Conservation (phyloP, 2,797 vertebrate genomes). For the Borostomias antarcticus region DNA sequence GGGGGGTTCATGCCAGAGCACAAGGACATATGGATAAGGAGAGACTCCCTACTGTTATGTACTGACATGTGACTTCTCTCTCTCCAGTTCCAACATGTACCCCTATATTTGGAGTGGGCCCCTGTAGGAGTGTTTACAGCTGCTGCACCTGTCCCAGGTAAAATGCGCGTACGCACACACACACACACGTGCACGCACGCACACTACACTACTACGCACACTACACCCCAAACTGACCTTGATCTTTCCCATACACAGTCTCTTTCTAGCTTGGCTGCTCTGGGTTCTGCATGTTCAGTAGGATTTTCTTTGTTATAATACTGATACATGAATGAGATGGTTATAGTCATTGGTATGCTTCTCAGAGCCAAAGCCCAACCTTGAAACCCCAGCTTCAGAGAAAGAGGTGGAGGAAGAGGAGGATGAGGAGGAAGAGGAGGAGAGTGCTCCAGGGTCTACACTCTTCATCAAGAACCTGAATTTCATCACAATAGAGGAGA, state of each 20-base stretch:
- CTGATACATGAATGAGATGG: background rate
- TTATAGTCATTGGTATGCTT: background rate
- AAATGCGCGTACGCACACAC: too few species aligned
- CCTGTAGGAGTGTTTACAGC: slow-evolving; percentile 85
- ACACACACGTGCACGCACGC: background rate
- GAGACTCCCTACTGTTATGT: background rate
- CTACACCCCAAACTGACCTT: background rate
- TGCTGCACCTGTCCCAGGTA: slow-evolving; percentile 57
- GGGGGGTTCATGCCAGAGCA: too few species aligned
- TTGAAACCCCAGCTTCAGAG: slow-evolving; percentile 18
- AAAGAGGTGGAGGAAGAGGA: slow-evolving; percentile 39
- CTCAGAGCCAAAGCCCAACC: slow-evolving; percentile 14
- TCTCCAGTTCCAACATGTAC: slow-evolving; percentile 88
- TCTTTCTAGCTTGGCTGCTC: background rate
- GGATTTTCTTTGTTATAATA: background rate
- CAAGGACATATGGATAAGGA: too few species aligned
- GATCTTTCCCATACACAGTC: slow-evolving; percentile 8
- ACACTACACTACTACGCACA: background rate
- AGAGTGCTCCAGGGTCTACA: slow-evolving; percentile 84
- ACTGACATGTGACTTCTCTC: background rate
- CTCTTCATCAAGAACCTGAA: slow-evolving; percentile 96
- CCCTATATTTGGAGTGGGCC: slow-evolving; percentile 95
- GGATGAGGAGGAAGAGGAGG: slow-evolving; percentile 81
- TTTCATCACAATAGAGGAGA: slow-evolving; percentile 88
- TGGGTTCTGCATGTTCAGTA: background rate